These are phyloP conservation scores for Osmerus eperlanus DNA, from an alignment of 2,113 vertebrate genomes.

Conservation along the genomic window DNA sequence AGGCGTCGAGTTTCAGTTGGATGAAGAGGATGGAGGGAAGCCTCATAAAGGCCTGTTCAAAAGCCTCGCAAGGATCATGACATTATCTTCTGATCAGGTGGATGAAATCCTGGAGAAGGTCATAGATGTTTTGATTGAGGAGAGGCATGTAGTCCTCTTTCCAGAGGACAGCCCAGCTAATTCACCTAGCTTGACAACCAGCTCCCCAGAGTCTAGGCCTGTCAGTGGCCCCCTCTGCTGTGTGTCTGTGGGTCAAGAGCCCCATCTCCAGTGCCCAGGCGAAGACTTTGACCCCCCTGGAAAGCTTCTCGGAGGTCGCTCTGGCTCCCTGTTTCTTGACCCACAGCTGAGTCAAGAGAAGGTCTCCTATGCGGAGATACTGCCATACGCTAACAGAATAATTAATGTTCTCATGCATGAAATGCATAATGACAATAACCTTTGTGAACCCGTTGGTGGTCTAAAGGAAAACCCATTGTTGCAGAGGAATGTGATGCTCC, in stretches of 20 bases:
- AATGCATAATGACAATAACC: constrained; percentile 3
- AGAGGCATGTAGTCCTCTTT: constrained; percentile 3
- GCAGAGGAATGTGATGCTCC: too few species aligned
- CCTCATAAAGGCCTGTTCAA: neutral
- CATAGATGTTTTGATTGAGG: neutral
- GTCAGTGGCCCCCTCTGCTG: constrained; percentile 5
- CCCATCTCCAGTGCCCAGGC: neutral
- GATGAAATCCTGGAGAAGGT: constrained; percentile 20
- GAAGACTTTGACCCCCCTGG: neutral
- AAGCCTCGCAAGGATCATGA: neutral
- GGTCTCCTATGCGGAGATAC: neutral
- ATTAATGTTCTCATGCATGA: constrained; percentile 11
- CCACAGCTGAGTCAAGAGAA: neutral
- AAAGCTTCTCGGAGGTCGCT: constrained; percentile 1
- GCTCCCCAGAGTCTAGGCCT: neutral
- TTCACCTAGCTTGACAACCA: neutral
- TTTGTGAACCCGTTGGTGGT: neutral
- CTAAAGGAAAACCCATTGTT: neutral
- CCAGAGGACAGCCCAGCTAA: neutral
- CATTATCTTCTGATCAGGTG: constrained; percentile 8
- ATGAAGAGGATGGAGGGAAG: neutral
- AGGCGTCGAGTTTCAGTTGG: neutral
- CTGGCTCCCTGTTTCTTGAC: neutral
- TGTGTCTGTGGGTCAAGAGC: neutral
- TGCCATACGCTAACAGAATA: constrained; percentile 7